Conservation (phyloP, 2,113 vertebrate genomes). For the Terrapene triunguis region DNA sequence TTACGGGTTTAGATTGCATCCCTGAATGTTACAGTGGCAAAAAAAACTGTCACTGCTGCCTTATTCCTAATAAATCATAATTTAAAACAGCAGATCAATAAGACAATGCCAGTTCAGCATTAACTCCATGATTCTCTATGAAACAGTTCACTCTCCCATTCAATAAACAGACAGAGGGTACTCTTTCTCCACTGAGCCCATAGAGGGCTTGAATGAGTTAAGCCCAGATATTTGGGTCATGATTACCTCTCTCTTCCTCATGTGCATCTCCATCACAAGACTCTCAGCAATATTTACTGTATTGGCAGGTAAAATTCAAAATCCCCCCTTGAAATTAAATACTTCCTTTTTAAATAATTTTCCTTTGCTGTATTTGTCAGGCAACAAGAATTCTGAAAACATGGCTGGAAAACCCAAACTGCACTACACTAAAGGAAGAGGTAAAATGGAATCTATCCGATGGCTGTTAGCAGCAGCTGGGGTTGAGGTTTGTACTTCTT, state of each 20-base stretch:
- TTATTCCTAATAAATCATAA: neutral
- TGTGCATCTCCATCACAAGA: neutral
- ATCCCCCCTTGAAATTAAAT: neutral
- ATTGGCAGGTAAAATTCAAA: neutral
- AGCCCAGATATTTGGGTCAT: neutral
- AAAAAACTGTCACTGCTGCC: neutral
- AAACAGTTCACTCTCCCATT: neutral
- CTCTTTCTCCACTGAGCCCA: neutral
- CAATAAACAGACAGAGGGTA: neutral
- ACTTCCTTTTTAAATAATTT: neutral
- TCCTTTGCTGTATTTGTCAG: constrained; percentile 47
- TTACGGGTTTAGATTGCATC: neutral
- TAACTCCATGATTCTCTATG: neutral
- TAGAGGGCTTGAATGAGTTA: neutral
- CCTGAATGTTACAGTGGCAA: neutral
- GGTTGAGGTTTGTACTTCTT: constrained; percentile 82
- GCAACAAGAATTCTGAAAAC: constrained; percentile 15
- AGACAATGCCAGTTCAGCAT: neutral
- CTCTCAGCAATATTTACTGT: neutral
- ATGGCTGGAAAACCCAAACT: constrained; percentile 88
- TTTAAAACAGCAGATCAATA: neutral
- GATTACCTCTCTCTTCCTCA: neutral
- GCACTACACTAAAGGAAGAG: constrained; percentile 87
- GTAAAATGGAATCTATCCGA: constrained; percentile 91
- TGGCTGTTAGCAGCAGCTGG: constrained; percentile 89